Conservation (phyloP, 2,888 invertebrate species). For the Nomada lathburiana region DNA sequence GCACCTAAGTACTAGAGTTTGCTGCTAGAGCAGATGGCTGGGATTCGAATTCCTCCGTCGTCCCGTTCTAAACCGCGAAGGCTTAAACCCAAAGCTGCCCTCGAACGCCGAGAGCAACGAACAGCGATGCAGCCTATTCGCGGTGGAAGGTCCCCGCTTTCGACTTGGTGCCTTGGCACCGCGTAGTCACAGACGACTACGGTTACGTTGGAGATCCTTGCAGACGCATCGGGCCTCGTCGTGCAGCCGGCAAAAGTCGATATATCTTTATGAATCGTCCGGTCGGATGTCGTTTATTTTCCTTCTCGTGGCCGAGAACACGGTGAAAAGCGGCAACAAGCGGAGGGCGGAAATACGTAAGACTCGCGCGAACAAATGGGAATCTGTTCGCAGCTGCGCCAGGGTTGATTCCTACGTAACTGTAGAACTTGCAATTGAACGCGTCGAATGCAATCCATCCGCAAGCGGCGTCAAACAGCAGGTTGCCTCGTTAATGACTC, state of each 20-base stretch:
- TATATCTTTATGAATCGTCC: background rate
- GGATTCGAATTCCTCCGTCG: constrained; percentile 71
- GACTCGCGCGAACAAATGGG: background rate
- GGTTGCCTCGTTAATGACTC: constrained; percentile 19
- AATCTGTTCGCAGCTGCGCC: background rate
- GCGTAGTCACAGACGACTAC: background rate
- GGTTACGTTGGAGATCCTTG: constrained; percentile 1
- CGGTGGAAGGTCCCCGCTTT: constrained; percentile 58
- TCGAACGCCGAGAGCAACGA: constrained; percentile 14
- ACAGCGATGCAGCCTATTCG: constrained; percentile 36
- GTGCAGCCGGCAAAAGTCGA: constrained; percentile 6
- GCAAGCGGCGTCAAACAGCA: background rate
- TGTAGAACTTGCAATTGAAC: constrained; percentile 7
- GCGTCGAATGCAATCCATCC: background rate
- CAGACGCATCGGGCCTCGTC: constrained; percentile 10
- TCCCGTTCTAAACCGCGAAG: constrained; percentile 66
- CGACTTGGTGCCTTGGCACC: background rate
- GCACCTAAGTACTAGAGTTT: constrained; percentile 65
- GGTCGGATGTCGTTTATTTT: constrained; percentile 8
- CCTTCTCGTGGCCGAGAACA: background rate
- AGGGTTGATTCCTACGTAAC: constrained; percentile 15
- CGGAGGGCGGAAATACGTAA: background rate
- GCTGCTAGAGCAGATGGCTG: constrained; percentile 71
- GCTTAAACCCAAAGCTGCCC: constrained; percentile 49
- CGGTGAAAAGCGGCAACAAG: background rate